Percentiles rank a stretch among this genome's conserved stretches.
These are phyloP conservation scores for Lepidonotus clava DNA, from an alignment of 2,888 invertebrate genomes.

Conservation along the genomic window DNA sequence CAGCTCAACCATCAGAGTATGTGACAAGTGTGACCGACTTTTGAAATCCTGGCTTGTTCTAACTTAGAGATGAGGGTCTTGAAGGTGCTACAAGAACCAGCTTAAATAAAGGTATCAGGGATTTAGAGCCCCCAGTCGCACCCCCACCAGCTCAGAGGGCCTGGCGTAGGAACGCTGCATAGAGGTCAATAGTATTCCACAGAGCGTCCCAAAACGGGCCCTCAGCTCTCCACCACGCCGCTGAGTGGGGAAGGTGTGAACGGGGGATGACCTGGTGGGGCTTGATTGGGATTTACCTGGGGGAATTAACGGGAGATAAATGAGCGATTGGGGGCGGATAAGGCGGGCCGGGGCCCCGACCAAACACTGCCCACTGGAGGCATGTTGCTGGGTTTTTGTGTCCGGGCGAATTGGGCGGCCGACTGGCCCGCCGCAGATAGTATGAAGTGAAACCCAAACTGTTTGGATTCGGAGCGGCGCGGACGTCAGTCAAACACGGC, in stretches of 20 bases:
- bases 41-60: too few species aligned
- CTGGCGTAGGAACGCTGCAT: too few species aligned
- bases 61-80: too few species aligned
- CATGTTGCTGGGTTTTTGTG: constrained; percentile 28
- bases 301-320: constrained; percentile 41
- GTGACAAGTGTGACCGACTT: too few species aligned
- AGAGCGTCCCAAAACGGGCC: too few species aligned
- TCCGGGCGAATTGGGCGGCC: not conserved
- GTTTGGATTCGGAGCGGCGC: constrained; percentile 10
- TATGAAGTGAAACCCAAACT: constrained; percentile 53
- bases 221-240: too few species aligned
- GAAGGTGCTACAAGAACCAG: too few species aligned
- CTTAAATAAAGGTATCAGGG: too few species aligned
- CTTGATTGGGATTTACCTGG: not conserved
- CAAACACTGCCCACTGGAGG: not conserved
- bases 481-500: constrained; percentile 45
- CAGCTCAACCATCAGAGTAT: too few species aligned
- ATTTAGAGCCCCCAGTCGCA: too few species aligned
- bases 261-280: not conserved
- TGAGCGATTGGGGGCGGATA: constrained; percentile 22
- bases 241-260: not conserved
- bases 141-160: too few species aligned
- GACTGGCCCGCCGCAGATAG: not conserved
- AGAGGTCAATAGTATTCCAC: too few species aligned
- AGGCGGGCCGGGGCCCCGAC: not conserved